Evolutionary conservation across 1,140 invertebrate species (phyloP), one percentile per base, ranked within the genome.

Genomic region (Euglossa dilemma): DNA sequence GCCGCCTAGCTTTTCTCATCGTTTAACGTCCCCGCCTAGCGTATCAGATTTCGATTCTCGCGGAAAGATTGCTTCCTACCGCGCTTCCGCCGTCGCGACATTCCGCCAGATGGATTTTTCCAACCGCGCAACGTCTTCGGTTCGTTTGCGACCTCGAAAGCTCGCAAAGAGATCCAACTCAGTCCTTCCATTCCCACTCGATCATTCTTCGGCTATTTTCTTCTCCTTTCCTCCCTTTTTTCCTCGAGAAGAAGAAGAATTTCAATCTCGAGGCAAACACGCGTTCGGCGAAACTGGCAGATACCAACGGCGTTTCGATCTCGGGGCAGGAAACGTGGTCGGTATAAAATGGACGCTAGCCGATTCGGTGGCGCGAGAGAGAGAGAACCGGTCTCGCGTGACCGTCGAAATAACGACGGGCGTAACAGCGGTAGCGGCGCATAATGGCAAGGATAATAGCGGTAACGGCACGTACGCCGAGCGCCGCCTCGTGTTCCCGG

Each of bases 321-420:
- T 61, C 23, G 67, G n/a, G 20, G 18, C 23, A n/a, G 11, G 25
- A 36, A 12, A 9, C n/a, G 20, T 14, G 18, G 36, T 20, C 43
- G 52, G 36, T 45, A 59, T 74, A 43, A 85, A 88, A 64, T 81
- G 50, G 61, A 85, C 83, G 75, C 83, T 79, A 61, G 79, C 43
- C 36, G 1, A 80, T 64, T 83, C 59, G 45, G 20, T 56, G 16
- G 28, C 28, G 52, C 43, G 36, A 52, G 67, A 23, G 47, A 23
- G 47, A 28, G 16, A 52, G 25, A 43, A n/a, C 23, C 69, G 56
- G 45, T 74, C 59, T 84, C 45, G 86, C 76, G 69, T 89, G 80
- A 86, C 66, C 85, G 85, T 89, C 83, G 45, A 83, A 87, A 76
- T 89, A 89, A 87, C 85, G 72, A 71, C 72, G 64, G 28, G 67